These are phyloP conservation scores for Trachops cirrhosus DNA, from an alignment of 2,797 vertebrate genomes.

Conservation along the genomic window DNA sequence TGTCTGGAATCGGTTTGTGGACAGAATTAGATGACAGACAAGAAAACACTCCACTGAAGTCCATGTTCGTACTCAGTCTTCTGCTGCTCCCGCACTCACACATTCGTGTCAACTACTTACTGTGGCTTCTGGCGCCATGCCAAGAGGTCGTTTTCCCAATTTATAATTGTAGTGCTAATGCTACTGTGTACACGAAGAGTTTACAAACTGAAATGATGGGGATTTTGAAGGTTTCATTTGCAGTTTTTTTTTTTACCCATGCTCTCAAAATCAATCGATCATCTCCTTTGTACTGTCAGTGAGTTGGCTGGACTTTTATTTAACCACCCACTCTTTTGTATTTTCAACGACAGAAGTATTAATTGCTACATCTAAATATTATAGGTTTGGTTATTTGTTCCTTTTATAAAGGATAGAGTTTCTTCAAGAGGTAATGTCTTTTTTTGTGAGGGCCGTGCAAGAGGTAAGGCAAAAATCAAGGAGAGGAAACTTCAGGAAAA, in stretches of 20 bases:
- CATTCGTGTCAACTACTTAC: not conserved
- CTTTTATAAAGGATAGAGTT: not conserved
- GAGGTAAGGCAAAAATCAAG: not conserved
- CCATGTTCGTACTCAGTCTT: not conserved
- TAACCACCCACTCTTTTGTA: not conserved
- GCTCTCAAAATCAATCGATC: not conserved
- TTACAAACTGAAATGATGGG: conserved; percentile 11
- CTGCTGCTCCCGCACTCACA: not conserved
- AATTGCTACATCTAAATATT: not conserved
- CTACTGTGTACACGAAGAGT: not conserved
- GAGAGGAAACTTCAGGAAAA: not conserved
- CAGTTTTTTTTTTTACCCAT: not conserved
- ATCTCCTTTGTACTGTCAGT: not conserved
- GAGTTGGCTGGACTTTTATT: not conserved
- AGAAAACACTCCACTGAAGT: not conserved
- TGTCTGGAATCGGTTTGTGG: not conserved
- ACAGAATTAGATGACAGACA: not conserved
- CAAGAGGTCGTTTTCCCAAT: not conserved
- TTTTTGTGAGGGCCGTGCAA: not conserved
- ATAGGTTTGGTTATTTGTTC: not conserved
- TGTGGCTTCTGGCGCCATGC: not conserved
- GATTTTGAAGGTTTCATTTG: not conserved
- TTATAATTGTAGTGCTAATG: not conserved
- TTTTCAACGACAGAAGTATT: not conserved
- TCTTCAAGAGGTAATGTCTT: not conserved